Base-by-base conservation (phyloP, 2,888 invertebrate species). In the Gymnoscelis rufifasciata region DNA sequence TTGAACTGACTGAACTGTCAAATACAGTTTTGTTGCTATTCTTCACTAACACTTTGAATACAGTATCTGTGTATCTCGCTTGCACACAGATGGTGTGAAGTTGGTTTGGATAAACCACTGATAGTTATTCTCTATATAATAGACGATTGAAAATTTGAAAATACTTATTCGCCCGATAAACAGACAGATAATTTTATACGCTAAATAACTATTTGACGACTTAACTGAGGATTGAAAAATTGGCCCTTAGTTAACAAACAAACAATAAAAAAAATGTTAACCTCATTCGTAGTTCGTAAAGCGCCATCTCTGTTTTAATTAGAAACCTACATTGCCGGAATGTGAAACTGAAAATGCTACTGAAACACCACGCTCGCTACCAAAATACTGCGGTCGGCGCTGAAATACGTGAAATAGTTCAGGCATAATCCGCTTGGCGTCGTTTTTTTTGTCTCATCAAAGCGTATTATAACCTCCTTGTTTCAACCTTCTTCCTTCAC, bases 261-360 rank as follows among this genome's bases (percentile, higher is more conserved):
- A 14, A n/a, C 7, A 6, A 26, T 7, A 7, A 26, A 26, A 8
- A 7, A 2, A 6, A 26, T 26, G 5, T 7, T 6, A 8, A 12
- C 33, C 3, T 31, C 5, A 15, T 13, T 6, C 5, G 29, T 30
- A 31, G 15, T 26, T 31, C 26, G 14, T 26, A 15, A 33, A 47
- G 54, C 65, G 67, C 66, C 66, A 64, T 65, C 66, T 67, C 36
- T 41, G 24, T 14, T 38, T 27, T n/a, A 26, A 14, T n/a, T 15
- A 10, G 44, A 39, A 58, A 64, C 47, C 54, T 29, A 38, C 14
- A 2, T 31, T 26, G 50, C 40, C 41, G 47, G 27, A 7, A 7
- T 33, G 45, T 51, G 27, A 29, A 28, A 8, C 39, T 49, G 44
- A 43, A 56, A 41, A 19, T 3, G 19, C n/a, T 5, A 33, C 13